These are phyloP conservation scores for Erethizon dorsatum DNA, from an alignment of 2,797 vertebrate species.

Conservation along the genomic window DNA sequence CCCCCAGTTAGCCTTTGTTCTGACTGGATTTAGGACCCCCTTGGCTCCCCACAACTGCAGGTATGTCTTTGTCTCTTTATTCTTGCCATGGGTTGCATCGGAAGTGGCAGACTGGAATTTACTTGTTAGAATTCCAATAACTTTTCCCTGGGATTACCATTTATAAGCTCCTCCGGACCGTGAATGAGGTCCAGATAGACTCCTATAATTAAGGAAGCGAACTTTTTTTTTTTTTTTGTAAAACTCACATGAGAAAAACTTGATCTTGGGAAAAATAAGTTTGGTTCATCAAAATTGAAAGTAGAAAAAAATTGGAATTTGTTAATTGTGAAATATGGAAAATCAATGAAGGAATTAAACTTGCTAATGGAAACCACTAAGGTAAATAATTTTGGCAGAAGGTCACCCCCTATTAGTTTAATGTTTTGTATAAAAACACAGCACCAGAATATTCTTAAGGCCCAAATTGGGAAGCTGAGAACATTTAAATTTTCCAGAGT, in stretches of 20 bases:
- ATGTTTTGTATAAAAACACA: neutral
- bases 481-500: neutral
- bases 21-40: too few species aligned
- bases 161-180: too few species aligned
- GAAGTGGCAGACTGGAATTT: too few species aligned
- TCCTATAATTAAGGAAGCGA: neutral
- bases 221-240: neutral
- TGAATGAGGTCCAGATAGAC: too few species aligned
- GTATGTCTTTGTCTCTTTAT: too few species aligned
- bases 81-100: too few species aligned
- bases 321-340: neutral
- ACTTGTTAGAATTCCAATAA: too few species aligned
- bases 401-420: neutral
- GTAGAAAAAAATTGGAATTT: neutral
- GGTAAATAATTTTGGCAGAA: conserved; percentile 49
- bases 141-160: too few species aligned
- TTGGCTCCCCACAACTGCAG: too few species aligned
- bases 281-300: conserved; percentile 46
- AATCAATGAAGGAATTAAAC: conserved; percentile 8
- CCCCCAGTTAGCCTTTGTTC: too few species aligned
- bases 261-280: neutral
- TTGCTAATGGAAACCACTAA: neutral
- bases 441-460: neutral
- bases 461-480: neutral
- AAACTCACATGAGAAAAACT: conserved; percentile 38